Percentiles rank a stretch among this genome's conserved stretches.
Conservation (phyloP, 2,888 invertebrate genomes). For the Leptopterna dolabrata region DNA sequence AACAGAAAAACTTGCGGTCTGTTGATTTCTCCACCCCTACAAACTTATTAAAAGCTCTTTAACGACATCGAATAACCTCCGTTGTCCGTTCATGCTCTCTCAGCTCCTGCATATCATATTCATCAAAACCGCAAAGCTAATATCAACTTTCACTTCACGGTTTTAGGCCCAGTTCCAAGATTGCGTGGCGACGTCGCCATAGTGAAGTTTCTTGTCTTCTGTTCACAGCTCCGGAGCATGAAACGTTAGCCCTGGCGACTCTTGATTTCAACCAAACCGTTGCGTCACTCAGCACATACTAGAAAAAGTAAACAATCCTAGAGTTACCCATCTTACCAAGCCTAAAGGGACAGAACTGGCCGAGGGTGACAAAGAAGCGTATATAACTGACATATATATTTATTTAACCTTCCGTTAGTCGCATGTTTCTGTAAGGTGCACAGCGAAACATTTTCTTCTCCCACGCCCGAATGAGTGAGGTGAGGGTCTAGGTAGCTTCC, state of each 20-base stretch:
- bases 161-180: background rate
- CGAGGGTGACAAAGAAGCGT: too few relatives aligned
- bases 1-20: too few relatives aligned
- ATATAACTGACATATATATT: too few relatives aligned
- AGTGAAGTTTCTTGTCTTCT: background rate
- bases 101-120: background rate
- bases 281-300: background rate
- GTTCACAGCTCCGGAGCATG: background rate
- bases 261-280: background rate
- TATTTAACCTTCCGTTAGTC: too few relatives aligned
- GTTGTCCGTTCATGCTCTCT: background rate
- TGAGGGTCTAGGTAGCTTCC: too few relatives aligned
- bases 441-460: too few relatives aligned
- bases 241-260: background rate
- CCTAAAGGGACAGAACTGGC: background rate
- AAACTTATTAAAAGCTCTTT: too few relatives aligned
- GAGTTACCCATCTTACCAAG: background rate
- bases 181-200: background rate
- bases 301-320: background rate
- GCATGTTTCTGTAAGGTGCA: too few relatives aligned
- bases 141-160: slow-evolving; percentile 7
- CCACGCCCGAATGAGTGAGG: too few relatives aligned
- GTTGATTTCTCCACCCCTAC: too few relatives aligned
- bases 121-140: background rate
- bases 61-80: background rate